Percentiles rank a stretch among this genome's conserved stretches.
Evolutionary conservation across 2,113 vertebrate genomes (phyloP).

Genomic region (Nestor notabilis): DNA sequence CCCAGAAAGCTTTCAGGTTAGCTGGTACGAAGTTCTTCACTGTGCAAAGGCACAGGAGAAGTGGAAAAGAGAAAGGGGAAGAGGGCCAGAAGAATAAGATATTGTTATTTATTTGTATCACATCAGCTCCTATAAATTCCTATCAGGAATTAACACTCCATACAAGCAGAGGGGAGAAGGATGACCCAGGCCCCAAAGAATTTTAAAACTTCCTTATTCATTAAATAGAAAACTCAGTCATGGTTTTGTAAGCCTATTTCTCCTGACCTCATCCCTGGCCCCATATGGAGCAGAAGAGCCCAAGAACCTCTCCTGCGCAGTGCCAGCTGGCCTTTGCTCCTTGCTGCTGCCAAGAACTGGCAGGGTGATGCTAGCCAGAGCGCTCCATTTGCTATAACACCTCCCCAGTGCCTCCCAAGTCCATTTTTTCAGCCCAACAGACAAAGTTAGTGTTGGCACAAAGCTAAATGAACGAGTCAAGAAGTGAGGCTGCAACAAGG

Average conservation of each 20-base stretch:
- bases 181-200: background rate
- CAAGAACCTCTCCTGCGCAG: background rate
- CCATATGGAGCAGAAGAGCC: background rate
- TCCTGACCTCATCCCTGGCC: background rate
- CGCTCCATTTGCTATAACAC: fast-evolving
- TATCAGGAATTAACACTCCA: background rate
- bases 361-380: background rate
- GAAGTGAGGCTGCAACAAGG: background rate
- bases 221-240: background rate
- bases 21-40: background rate
- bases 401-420: background rate
- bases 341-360: fast-evolving
- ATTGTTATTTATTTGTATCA: background rate
- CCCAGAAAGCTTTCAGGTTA: background rate
- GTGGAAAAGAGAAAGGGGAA: background rate
- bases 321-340: background rate
- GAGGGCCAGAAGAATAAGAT: background rate
- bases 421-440: background rate
- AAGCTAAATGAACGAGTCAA: background rate
- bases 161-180: background rate
- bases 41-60: background rate
- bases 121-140: fast-evolving
- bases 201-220: background rate
- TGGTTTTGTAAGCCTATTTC: background rate
- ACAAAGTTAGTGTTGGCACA: background rate